These are phyloP conservation scores for Oophaga pumilio DNA, from an alignment of 2,113 vertebrate species.

Conservation along the genomic window DNA sequence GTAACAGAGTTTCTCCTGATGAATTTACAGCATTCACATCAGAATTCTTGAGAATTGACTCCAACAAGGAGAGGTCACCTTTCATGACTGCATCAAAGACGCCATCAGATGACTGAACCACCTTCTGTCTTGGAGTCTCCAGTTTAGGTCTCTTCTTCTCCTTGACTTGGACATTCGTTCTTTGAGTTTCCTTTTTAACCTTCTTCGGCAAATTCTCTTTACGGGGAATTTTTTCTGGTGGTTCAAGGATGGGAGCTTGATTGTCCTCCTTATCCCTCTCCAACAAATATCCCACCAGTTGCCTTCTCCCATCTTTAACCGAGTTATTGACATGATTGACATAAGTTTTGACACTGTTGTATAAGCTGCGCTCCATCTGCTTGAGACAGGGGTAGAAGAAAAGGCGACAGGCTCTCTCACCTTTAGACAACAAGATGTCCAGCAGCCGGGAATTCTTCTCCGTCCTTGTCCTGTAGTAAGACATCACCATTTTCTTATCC, in stretches of 20 bases:
- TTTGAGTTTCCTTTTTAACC: background rate
- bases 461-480: constrained; percentile 69
- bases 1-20: constrained; percentile 71
- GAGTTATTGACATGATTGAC: constrained; percentile 69
- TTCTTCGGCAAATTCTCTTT: constrained; percentile 45
- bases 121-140: background rate
- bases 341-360: constrained; percentile 71
- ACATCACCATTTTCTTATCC: constrained; percentile 70
- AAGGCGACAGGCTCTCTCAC: constrained; percentile 78
- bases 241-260: constrained; percentile 27
- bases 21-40: constrained; percentile 63
- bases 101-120: background rate
- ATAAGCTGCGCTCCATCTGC: constrained; percentile 76
- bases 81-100: constrained; percentile 63
- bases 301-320: constrained; percentile 73
- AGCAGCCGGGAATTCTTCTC: constrained; percentile 76
- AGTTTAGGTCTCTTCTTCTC: constrained; percentile 38
- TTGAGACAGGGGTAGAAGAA: constrained; percentile 84
- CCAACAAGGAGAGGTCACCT: constrained; percentile 64
- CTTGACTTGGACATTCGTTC: constrained; percentile 52
- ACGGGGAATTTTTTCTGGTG: background rate
- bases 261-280: constrained; percentile 72
- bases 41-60: constrained; percentile 63
- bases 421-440: constrained; percentile 74
- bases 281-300: constrained; percentile 77